Evolutionary conservation across 2,113 vertebrate genomes (phyloP), one percentile per base, ranked within the genome.

Genomic region (Heliornis fulica): DNA sequence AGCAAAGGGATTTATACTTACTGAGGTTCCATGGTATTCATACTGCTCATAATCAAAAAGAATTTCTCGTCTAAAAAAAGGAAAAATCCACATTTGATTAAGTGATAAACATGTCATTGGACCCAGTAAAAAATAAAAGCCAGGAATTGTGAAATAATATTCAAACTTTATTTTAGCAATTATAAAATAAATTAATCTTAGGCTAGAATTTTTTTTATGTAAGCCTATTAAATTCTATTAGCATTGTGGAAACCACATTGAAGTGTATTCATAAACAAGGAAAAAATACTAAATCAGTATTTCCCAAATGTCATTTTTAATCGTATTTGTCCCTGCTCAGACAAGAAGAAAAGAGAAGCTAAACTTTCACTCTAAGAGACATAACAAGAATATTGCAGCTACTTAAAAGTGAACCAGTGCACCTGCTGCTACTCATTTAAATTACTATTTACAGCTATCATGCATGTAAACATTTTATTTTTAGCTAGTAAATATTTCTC

Each of bases 21-120:
- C 99, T 22, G 99, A 99, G 1, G 99, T 99, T 41, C 99, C 99
- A 10, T 99, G 98, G 92, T 99, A 99, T 93, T 99, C 99, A 66
- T 99, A 99, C 74, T 99, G 99, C 75, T 99, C 99, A 1, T 99
- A 99, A 96, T 99, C 99, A 97, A 99, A 99, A 83, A 99, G 97
- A 97, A 99, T 99, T 97, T 99, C 99, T 93, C 97, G 98, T 92
- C 99, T 99, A 95, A 68, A 97, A 97, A 54, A n/a, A 84, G 13
- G 3, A 20, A 86, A 97, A 29, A 60, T 77, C 15, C 48, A 45
- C 12, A 26, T 68, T 59, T 77, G 13, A 63, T 7, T 83, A 53
- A 81, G 9, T 25, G 32, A 20, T 38, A 12, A 90, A 57, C 5
- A 23, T 22, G 11, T 56, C 15, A 26, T 28, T 68, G 16, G 7